Base-by-base conservation (phyloP, 2,888 invertebrate genomes). In the Parnassius smintheus region DNA sequence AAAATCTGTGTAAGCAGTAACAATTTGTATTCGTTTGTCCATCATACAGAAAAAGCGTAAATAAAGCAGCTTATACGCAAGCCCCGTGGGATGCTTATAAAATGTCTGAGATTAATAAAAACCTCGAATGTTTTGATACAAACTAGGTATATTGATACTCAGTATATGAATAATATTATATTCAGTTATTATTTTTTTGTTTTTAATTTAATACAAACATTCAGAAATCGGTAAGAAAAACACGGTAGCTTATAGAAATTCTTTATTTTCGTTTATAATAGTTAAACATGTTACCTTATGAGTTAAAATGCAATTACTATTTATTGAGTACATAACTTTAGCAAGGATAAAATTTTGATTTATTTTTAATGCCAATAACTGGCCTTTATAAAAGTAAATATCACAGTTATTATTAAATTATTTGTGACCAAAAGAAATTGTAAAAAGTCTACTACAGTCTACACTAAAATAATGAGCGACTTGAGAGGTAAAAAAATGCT, bases 351-450 rank as follows among this genome's bases (percentile, higher is more conserved):
- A 76, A 74, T 81, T 82, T 83, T 82, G 80, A 81, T 75, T 82
- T 78, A 77, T 79, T 83, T 88, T 89, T 87, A 86, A 82, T 77
- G 86, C 90, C 90, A 85, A 78, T 81, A 67, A 74, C 71, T 72
- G 89, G 89, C 88, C 83, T 58, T 82, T 82, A 84, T 89, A 88
- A 89, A 89, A 89, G 88, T 88, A 91, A 91, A 90, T 91, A 91
- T 91, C 91, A 91, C 91, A 91, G 91, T 90, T 89, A 83, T 87
- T 81, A 86, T 87, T 86, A 88, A 85, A 88, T 85, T 86, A 86
- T 83, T 87, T 89, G 87, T 89, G 90, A 89, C 84, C 83, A 82
- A 25, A 88, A 83, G 76, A 78, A 79, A 81, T 81, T 80, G 79
- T 80, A 80, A 80, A 81, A 80, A 76, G 75, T 73, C 74, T 72